Evolutionary conservation across 92 coral and sea anemone genomes (phyloP), one percentile per base, ranked within the genome.

Genomic region (Bergia sp.): DNA sequence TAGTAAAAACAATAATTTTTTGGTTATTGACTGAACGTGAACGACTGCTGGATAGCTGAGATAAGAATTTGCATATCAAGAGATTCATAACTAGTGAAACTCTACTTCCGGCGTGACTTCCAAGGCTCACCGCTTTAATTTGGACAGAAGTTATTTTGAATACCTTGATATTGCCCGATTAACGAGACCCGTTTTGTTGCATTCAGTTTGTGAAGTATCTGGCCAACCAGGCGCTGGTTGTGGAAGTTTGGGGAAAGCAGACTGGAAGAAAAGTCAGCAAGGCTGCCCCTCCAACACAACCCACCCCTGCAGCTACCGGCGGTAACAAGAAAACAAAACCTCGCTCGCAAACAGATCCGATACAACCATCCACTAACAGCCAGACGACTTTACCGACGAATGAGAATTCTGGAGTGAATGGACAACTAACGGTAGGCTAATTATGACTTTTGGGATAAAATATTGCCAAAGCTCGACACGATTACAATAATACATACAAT

Each of bases 161-260:
- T 11, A 53, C 15, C 3, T 0, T 53, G 3, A 1, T 10, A 10
- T 53, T 47, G 9, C 9, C 10, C 53, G 0, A 47, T 47, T 53
- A 18, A 61, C 21, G 0, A 61, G 23, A 61, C 5, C 23, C 18
- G 5, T 23, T n/a, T 3, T 74, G 29, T 41, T 37, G 5, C n/a
- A 53, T 76, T 15, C 69, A 96, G 98, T 93, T 96, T 83, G 93
- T 94, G 13, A 92, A 93, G 40, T 94, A 96, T 80, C 87, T 96
- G 71, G 36, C 85, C 81, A 86, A 94, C 50, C 81, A 81, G 58
- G 90, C 93, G 40, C 90, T 96, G 42, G 92, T 94, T 7, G 75
- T 96, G 6, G 97, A 96, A 66, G 97, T 96, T 4, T 96, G 97
- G 97, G 98, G 98, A 5, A 96, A 89, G 40, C 98, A 96, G 77